A percentile compares a stretch with the other conserved stretches of the same genome.
These are phyloP conservation scores for Chrysolina oricalcia DNA, from an alignment of 2,888 invertebrate genomes.

Conservation along the genomic window DNA sequence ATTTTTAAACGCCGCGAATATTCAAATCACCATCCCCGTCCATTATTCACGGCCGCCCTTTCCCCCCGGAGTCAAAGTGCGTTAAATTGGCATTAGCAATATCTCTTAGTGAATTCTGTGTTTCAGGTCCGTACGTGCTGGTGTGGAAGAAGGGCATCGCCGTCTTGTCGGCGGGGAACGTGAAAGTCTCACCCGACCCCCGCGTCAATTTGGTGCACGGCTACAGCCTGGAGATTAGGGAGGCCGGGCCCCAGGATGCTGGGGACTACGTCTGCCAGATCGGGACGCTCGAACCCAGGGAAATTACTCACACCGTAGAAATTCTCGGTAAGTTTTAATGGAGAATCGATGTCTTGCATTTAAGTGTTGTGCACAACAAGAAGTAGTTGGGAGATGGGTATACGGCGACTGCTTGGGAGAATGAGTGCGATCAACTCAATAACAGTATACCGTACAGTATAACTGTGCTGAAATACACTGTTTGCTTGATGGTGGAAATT, in stretches of 20 bases:
- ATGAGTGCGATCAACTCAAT: neutral
- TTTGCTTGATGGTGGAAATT: too few species aligned
- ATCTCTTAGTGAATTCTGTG: slow-evolving; percentile 38
- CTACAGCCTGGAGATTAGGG: slow-evolving; percentile 79
- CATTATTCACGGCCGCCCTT: slow-evolving; percentile 40
- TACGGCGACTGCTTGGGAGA: neutral
- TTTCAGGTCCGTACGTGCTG: slow-evolving; percentile 77
- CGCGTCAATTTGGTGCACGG: slow-evolving; percentile 78
- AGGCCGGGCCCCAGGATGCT: slow-evolving; percentile 78
- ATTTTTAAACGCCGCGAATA: slow-evolving; percentile 45
- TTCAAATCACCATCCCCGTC: slow-evolving; percentile 53
- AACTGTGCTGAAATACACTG: too few species aligned
- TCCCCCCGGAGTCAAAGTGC: slow-evolving; percentile 54
- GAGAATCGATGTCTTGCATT: slow-evolving; percentile 51
- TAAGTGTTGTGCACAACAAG: slow-evolving; percentile 35
- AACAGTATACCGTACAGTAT: too few species aligned
- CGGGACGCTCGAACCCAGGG: slow-evolving; percentile 78
- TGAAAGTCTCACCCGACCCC: slow-evolving; percentile 79
- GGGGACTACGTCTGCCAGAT: slow-evolving; percentile 82
- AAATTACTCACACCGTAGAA: slow-evolving; percentile 80
- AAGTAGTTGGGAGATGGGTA: slow-evolving; percentile 27
- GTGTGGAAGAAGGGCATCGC: slow-evolving; percentile 81
- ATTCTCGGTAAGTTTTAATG: slow-evolving; percentile 76
- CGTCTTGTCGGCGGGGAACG: slow-evolving; percentile 78
- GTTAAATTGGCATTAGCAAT: slow-evolving; percentile 55